Conservation (phyloP, 2,888 invertebrate species). For the Eristalinus sepulchralis region DNA sequence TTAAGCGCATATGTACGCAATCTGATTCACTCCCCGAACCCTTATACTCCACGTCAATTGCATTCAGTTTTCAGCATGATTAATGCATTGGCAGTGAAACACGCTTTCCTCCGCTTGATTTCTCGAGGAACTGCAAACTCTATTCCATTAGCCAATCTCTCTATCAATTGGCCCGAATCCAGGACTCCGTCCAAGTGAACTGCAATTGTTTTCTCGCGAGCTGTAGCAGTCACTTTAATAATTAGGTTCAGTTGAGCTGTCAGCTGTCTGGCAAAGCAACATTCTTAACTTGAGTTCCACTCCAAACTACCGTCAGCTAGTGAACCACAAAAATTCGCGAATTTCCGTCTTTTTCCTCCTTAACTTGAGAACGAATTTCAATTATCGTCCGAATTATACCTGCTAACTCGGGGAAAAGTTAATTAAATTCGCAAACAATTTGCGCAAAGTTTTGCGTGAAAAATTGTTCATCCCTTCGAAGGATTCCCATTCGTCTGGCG, state of each 20-base stretch:
- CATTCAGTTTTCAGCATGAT: background rate
- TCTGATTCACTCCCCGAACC: background rate
- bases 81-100: background rate
- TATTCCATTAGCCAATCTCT: background rate
- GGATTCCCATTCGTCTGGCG: background rate
- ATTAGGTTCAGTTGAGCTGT: background rate
- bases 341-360: background rate
- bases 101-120: background rate
- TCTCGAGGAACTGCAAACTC: background rate
- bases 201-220: background rate
- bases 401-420: slow-evolving; percentile 3
- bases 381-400: background rate
- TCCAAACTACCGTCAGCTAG: background rate
- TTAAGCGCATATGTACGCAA: too few relatives aligned
- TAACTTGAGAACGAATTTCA: background rate
- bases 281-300: background rate
- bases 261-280: background rate
- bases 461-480: background rate
- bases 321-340: background rate
- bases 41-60: background rate
- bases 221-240: background rate
- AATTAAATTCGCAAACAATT: slow-evolving; percentile 19
- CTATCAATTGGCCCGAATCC: background rate
- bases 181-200: background rate
- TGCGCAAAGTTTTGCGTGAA: background rate